Percentiles rank a stretch among this genome's conserved stretches.
Evolutionary conservation across 2,113 vertebrate species (phyloP).

Genomic region (Limanda limanda): DNA sequence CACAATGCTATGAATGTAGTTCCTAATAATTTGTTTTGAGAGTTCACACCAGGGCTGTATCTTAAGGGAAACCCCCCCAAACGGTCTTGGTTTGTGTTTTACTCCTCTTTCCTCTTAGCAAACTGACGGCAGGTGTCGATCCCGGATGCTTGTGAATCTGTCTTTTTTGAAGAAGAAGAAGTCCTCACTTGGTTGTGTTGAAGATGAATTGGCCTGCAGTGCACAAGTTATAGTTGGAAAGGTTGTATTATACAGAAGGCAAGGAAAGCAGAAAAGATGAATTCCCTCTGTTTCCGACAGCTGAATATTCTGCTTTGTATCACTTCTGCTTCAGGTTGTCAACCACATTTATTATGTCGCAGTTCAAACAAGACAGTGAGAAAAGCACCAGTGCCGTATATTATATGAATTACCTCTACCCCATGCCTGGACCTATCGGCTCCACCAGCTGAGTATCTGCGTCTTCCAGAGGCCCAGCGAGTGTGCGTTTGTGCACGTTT

Average conservation of each 20-base stretch:
- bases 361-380: slow-evolving; percentile 33
- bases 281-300: slow-evolving; percentile 16
- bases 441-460: slow-evolving; percentile 13
- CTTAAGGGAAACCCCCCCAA: slow-evolving; percentile 61
- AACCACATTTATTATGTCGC: slow-evolving; percentile 13
- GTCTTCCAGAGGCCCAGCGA: slow-evolving; percentile 43
- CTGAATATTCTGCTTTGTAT: slow-evolving; percentile 7
- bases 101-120: slow-evolving; percentile 13
- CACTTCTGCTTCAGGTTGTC: neutral
- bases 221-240: neutral
- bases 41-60: slow-evolving; percentile 13
- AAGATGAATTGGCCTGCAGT: neutral
- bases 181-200: neutral
- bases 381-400: slow-evolving; percentile 20
- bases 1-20: slow-evolving; percentile 28
- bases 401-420: slow-evolving; percentile 19
- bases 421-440: slow-evolving; percentile 17
- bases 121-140: slow-evolving; percentile 20
- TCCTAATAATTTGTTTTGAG: slow-evolving; percentile 64
- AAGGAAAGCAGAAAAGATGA: neutral
- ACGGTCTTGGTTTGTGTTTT: slow-evolving; percentile 42
- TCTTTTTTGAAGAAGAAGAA: neutral
- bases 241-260: neutral
- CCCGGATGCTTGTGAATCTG: neutral
- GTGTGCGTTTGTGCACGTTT: slow-evolving; percentile 13